Conservation (phyloP, 2,113 vertebrate genomes). For the Lagenorhynchus albirostris region DNA sequence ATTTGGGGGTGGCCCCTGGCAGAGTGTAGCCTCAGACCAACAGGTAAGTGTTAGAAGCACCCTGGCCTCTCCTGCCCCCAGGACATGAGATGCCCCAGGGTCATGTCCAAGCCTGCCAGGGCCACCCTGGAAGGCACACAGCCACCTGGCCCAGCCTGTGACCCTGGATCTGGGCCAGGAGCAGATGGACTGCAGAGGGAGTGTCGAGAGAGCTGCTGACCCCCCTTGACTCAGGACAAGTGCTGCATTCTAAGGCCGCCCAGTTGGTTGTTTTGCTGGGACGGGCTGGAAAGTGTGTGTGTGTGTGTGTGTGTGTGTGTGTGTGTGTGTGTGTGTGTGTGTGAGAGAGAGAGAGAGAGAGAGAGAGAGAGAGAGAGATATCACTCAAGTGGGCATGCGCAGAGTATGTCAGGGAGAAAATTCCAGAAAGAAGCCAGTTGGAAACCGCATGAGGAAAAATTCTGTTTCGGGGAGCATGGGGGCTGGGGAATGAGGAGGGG, state of each 20-base stretch:
- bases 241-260: neutral
- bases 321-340: too few relatives aligned
- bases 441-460: slow-evolving; percentile 19
- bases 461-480: neutral
- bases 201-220: slow-evolving; percentile 30
- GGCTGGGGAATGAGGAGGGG: neutral
- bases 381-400: slow-evolving; percentile 42
- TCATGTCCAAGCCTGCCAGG: slow-evolving; percentile 14
- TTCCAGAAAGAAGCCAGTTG: slow-evolving; percentile 54
- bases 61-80: neutral
- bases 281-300: neutral
- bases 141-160: slow-evolving; percentile 42
- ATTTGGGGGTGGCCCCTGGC: neutral
- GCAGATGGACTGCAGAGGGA: slow-evolving; percentile 25
- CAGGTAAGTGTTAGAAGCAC: neutral
- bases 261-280: neutral
- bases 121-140: slow-evolving; percentile 31
- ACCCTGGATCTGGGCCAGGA: slow-evolving; percentile 24
- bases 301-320: too few relatives aligned
- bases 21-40: neutral
- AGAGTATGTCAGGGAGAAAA: slow-evolving; percentile 36
- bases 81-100: neutral
- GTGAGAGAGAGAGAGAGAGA: too few relatives aligned
- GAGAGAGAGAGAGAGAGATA: too few relatives aligned
- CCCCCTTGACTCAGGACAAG: neutral